Base-by-base conservation (phyloP, 2,797 vertebrate genomes). In the Sparus aurata region DNA sequence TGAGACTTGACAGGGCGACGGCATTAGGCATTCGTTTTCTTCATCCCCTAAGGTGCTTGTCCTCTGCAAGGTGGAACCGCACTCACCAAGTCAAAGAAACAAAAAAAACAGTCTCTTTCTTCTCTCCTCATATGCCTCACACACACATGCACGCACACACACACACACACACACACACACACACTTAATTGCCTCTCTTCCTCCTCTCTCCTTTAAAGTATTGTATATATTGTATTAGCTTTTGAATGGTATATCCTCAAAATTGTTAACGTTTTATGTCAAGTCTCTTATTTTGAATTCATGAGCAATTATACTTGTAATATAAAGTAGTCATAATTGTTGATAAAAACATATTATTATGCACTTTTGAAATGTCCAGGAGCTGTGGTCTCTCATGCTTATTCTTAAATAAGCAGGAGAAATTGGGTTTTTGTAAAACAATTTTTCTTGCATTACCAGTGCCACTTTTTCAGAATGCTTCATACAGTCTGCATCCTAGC, bases 11-110 rank as follows among this genome's bases (percentile, higher is more conserved):
- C 90, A 90, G 91, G 85, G 79, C 52, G 61, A 82, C 73, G 69
- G 91, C 82, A 92, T 94, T 89, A 90, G 81, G 78, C 84, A 91
- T 93, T 93, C 92, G 82, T 88, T 87, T 92, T 79, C 84, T 86
- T 87, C 73, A 84, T 89, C 91, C 85, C 87, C 81, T 69, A 75
- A 88, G 90, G 89, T 90, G 85, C 79, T 86, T 77, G 90, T 93
- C 87, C 87, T 92, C 77, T 85, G 84, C 87, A 92, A 89, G 86
- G 72, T 91, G 89, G 77, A 91, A 87, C 69, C 90, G 76, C 63
- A 45, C 45, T 84, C 72, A 52, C 85, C 81, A 91, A 88, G 87
- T 87, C 79, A 74, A 66, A 59, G 61, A 80, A 7, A 71, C 69
- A 84, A 84, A 87, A 38, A 82, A 63, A 72, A 69, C 46, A 63